Evolutionary conservation across 2,797 vertebrate species (phyloP).

Genomic region (Chelidonichthys spinosus): DNA sequence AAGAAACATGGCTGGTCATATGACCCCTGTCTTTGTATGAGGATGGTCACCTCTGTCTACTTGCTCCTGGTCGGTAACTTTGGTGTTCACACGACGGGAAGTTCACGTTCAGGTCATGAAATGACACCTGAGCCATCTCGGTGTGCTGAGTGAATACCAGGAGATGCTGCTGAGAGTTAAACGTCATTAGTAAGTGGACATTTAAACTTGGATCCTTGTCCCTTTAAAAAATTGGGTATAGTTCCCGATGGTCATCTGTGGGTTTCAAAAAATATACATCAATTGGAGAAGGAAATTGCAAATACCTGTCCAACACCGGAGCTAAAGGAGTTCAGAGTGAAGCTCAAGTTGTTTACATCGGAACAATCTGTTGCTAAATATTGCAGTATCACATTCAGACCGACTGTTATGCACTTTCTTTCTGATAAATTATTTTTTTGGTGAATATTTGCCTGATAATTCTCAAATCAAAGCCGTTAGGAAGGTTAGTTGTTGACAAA

Average conservation of each 20-base stretch:
- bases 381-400: neutral
- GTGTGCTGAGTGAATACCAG: neutral
- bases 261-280: neutral
- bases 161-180: neutral
- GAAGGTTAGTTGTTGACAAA: neutral
- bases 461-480: neutral
- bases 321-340: neutral
- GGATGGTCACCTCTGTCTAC: neutral
- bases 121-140: neutral
- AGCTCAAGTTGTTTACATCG: neutral
- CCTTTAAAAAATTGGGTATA: neutral
- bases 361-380: neutral
- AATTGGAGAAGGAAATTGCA: neutral
- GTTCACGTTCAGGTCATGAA: constrained; percentile 11
- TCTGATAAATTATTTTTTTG: neutral
- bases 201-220: neutral
- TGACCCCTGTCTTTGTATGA: neutral
- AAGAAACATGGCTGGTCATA: neutral
- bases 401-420: neutral
- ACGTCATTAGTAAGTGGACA: neutral
- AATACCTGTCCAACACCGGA: neutral
- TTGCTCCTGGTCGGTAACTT: neutral
- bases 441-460: neutral
- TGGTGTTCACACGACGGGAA: neutral
- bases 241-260: neutral